Base-by-base conservation (phyloP, 2,113 vertebrate species). In the Paramisgurnus dabryanus region DNA sequence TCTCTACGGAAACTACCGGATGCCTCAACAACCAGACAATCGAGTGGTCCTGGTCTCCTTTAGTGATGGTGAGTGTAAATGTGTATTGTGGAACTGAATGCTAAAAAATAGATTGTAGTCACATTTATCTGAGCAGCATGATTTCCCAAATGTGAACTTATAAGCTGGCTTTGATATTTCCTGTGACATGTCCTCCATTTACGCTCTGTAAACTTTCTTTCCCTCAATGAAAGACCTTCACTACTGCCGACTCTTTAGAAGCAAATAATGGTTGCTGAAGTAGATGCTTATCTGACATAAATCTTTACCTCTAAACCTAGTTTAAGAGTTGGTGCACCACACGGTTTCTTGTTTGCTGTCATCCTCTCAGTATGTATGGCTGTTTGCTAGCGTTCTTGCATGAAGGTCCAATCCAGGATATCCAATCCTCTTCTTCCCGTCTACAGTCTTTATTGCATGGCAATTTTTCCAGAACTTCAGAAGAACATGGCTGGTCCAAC, bases 1-100 rank as follows among this genome's bases (percentile, higher is more conserved):
- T 76, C 92, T 98, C 87, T 88, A 92, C 0, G 73, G 92, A 79
- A 98, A 98, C 90, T 98, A 92, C 91, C 92, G 96, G 69, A 92
- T 86, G 0, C 83, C 94, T 1, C 96, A 97, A 88, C 87, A 89
- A 17, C 80, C 92, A 0, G 93, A 93, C 0, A 92, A 94, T 85
- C 91, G 97, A 80, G 82, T 93, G 53, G 92, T 98, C 67, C 90
- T 94, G 7, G 89, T 93, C 69, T 98, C 97, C 81, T 99, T 98
- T 87, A 93, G 6, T 57, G 90, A 95, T 89, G 94, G 96, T 98
- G 83, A 94, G 94, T 86, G 85, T 84, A 68, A 65, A 66, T 78
- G 15, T 57, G 15, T 34, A 34, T 34, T 34, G 27, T 34, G 27
- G 27, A 3, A 34, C 27, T 34, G 49, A 60, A 70, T 64, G 81